Conservation (phyloP, 1,140 invertebrate species). For the Drosophila rufa region DNA sequence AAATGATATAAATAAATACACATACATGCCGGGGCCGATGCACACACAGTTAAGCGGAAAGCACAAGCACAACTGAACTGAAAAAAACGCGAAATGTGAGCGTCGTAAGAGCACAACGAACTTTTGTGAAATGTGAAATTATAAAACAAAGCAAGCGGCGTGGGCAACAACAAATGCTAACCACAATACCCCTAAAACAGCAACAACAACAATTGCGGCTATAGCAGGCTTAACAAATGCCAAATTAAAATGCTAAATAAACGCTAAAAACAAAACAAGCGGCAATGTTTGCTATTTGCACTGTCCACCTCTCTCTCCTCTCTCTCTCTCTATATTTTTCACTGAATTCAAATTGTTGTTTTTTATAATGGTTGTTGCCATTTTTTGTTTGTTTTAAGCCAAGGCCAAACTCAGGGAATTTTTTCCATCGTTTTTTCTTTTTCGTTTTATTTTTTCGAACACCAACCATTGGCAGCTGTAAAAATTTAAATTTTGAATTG, state of each 20-base stretch:
- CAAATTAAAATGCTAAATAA: conserved; percentile 68
- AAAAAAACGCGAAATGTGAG: conserved; percentile 53
- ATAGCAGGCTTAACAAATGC: conserved; percentile 46
- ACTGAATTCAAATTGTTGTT: conserved; percentile 21
- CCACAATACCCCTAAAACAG: conserved; percentile 1
- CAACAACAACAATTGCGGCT: conserved; percentile 2
- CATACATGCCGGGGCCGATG: conserved; percentile 3
- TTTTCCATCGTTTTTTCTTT: conserved; percentile 28
- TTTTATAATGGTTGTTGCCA: conserved; percentile 12
- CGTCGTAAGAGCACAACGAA: conserved; percentile 79
- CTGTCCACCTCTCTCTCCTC: conserved; percentile 9
- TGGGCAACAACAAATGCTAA: conserved; percentile 9
- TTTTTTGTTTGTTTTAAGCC: conserved; percentile 47
- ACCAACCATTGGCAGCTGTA: conserved; percentile 14
- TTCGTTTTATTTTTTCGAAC: conserved; percentile 1
- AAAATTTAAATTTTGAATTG: conserved; percentile 38
- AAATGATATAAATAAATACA: conserved; percentile 70
- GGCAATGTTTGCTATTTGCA: conserved; percentile 48
- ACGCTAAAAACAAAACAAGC: conserved; percentile 53
- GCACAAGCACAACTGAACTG: conserved; percentile 19
- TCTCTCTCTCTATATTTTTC: conserved; percentile 3
- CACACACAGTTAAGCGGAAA: conserved; percentile 7
- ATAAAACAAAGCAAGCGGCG: conserved; percentile 65
- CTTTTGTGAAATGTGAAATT: conserved; percentile 78
- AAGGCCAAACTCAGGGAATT: conserved; percentile 49